Base-by-base conservation (phyloP, 1,140 invertebrate species). In the Megalopta genalis region DNA sequence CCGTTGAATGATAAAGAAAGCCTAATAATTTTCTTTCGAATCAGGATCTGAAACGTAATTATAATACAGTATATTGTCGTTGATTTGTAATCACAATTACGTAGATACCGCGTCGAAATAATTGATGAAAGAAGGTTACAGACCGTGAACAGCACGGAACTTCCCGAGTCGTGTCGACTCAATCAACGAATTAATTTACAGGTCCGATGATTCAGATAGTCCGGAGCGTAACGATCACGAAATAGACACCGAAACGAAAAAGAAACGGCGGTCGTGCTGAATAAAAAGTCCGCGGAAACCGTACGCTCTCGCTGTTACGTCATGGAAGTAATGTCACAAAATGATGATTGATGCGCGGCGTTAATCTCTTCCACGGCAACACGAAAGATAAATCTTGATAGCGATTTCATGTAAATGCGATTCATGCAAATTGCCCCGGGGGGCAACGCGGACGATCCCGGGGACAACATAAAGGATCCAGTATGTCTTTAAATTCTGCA, bases 291-390 rank as follows among this genome's bases (percentile, higher is more conserved):
- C n/a, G n/a, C 54, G 54, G 54, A 57, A 57, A 57, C 54, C n/a
- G 18, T 57, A n/a, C 8, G 21, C 54, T 57, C 54, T n/a, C 18
- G 18, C 6, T 9, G 63, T 75, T 75, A 66, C 72, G 27, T 75
- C 72, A 66, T 27, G 23, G 0, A 16, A 23, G 65, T 52, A 75
- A 66, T 75, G 65, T 57, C 37, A 46, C n/a, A 42, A 66, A 75
- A 75, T 75, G 72, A 75, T 75, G 72, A 75, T 75, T 75, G 72
- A 75, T 75, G 72, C 72, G 63, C 39, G 27, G 46, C 62, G 16
- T 63, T 57, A 75, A 75, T 75, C 72, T 66, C 72, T 66, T 75
- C 63, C 63, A 75, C 49, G 46, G 72, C 37, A 42, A 74, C 59
- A 46, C 60, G 49, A 66, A 66, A 66, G 72, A 75, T 65, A 37